Percentiles rank a stretch among this genome's conserved stretches.
Conservation (phyloP, 2,888 invertebrate species). For the Tiliacea citrago region DNA sequence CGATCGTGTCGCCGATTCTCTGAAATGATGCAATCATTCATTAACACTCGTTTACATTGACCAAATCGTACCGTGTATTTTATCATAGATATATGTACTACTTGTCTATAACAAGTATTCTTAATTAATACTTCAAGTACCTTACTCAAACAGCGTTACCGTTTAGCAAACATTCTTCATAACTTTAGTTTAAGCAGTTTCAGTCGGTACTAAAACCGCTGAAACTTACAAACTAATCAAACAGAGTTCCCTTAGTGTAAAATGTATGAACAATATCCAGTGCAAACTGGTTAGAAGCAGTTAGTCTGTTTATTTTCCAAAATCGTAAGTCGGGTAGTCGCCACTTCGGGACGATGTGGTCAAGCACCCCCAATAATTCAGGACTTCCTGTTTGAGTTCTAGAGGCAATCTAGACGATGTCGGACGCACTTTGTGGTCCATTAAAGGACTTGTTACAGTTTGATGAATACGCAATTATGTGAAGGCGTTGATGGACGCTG, state of each 20-base stretch:
- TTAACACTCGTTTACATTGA: neutral
- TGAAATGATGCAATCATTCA: neutral
- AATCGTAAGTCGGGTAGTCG: slow-evolving; percentile 31
- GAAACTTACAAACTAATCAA: slow-evolving; percentile 30
- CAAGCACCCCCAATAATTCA: neutral
- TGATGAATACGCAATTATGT: slow-evolving; percentile 33
- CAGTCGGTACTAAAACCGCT: neutral
- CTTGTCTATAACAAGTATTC: neutral
- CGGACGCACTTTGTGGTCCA: slow-evolving; percentile 33
- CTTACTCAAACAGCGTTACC: too few relatives aligned
- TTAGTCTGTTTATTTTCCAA: slow-evolving; percentile 46
- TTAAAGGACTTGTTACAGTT: slow-evolving; percentile 40
- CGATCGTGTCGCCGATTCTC: neutral
- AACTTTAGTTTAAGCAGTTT: neutral
- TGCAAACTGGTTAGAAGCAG: slow-evolving; percentile 29
- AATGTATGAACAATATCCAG: slow-evolving; percentile 38
- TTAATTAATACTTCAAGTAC: neutral
- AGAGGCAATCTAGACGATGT: slow-evolving; percentile 9
- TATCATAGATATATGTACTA: neutral
- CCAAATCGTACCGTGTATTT: neutral
- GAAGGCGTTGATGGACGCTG: slow-evolving; percentile 8
- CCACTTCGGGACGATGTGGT: slow-evolving; percentile 14
- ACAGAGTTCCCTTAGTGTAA: neutral
- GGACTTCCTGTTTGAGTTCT: slow-evolving; percentile 43
- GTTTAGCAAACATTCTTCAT: slow-evolving; percentile 1